Evolutionary conservation across 2,113 vertebrate genomes (phyloP), one percentile per base, ranked within the genome.

Genomic region (Natator depressus): DNA sequence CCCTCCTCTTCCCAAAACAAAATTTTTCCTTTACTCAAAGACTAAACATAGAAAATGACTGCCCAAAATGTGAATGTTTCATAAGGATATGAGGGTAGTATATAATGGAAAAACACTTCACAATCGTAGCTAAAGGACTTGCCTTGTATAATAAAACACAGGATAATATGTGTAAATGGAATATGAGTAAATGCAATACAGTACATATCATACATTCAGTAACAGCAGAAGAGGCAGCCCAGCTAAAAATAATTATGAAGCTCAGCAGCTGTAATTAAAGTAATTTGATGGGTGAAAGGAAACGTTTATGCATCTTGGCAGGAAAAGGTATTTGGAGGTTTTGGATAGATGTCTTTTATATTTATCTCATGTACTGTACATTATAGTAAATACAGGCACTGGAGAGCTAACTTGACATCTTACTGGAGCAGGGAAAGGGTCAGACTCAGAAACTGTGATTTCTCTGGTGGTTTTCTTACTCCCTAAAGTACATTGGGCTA

Each of bases 221-320:
- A 97, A 96, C 87, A 95, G 95, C 93, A 96, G 95, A 94, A 94
- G 93, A 98, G 91, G 75, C 96, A 97, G 95, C 76, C 91, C 95
- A 93, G 91, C 95, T 97, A 96, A 92, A 97, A 96, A 97, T 98
- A 97, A 98, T 98, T 96, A 92, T 90, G 94, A 97, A 98, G 96
- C 97, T 98, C 98, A 98, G 97, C 97, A 97, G 94, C 97, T 97
- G 89, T 98, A 98, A 98, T 98, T 98, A 98, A 98, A 98, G 98
- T 98, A 98, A 98, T 98, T 98, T 97, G 97, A 98, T 98, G 97
- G 95, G 95, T 97, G 97, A 98, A 98, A 98, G 96, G 96, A 96
- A 98, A 97, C 94, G 89, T 97, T 97, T 98, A 97, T 98, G 97
- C 97, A 91, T 97, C 97, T 98, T 98, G 96, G 97, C 97, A 98